Conservation (phyloP, 2,797 vertebrate species). For the Cryptoprocta ferox region DNA sequence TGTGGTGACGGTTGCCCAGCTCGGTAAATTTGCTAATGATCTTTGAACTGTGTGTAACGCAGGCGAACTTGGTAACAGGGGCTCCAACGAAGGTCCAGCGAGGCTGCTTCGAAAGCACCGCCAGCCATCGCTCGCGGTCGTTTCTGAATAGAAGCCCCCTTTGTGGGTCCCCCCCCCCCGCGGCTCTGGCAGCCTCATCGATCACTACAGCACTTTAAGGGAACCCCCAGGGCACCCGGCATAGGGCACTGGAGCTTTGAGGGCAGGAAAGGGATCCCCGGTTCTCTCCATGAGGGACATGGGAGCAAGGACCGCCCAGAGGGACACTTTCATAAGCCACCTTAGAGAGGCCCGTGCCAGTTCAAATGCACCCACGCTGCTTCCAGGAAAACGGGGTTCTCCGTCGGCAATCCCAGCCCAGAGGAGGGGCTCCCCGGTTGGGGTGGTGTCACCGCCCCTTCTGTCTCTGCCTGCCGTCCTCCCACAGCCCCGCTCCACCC, state of each 20-base stretch:
- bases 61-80: background rate
- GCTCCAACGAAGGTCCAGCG: background rate
- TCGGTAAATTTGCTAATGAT: background rate
- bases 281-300: background rate
- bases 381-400: background rate
- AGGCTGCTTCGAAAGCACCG: background rate
- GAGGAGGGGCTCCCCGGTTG: background rate
- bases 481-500: background rate
- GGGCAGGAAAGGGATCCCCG: background rate
- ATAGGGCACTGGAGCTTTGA: background rate
- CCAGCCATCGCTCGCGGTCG: accelerated
- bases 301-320: background rate
- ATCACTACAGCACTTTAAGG: background rate
- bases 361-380: background rate
- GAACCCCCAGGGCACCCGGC: background rate
- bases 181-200: background rate
- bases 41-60: background rate
- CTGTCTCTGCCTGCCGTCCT: background rate
- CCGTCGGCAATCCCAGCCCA: background rate
- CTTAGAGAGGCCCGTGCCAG: background rate
- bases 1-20: background rate
- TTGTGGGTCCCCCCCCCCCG: background rate
- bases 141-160: background rate
- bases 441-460: background rate
- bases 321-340: background rate